phyloP scores from a whole-genome alignment of 2,888 invertebrate species.

The Tuberolachnus salignus region DNA sequence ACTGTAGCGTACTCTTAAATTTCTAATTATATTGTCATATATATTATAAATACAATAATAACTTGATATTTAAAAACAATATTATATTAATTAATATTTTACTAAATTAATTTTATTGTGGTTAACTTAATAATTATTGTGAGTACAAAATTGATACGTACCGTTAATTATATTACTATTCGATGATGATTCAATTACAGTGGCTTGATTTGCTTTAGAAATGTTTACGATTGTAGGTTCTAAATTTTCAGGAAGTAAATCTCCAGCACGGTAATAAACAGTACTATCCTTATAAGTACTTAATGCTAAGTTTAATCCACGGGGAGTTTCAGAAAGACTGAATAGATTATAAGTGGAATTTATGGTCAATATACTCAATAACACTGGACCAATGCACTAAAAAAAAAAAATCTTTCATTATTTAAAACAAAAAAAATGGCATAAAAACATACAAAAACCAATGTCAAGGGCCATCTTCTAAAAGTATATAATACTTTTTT shows the following conservation, averaged over 20 bases:
- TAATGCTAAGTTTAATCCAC: slow-evolving; percentile 19
- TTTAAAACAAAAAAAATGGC: not conserved
- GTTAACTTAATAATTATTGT: too few species aligned
- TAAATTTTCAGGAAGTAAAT: slow-evolving; percentile 16
- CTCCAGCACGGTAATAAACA: slow-evolving; percentile 40
- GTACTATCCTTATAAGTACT: slow-evolving; percentile 27
- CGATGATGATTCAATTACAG: slow-evolving; percentile 18
- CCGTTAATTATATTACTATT: slow-evolving; percentile 37
- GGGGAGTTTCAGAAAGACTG: not conserved
- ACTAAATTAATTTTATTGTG: too few species aligned
- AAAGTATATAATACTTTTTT: slow-evolving; percentile 62
- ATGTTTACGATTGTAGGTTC: slow-evolving; percentile 22
- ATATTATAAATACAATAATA: too few species aligned
- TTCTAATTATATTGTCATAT: too few species aligned
- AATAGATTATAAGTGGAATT: not conserved
- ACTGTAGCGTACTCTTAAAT: too few species aligned
- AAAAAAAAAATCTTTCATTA: slow-evolving; percentile 2
- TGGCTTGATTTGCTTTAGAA: slow-evolving; percentile 28
- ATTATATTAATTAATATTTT: too few species aligned
- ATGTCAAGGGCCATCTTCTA: slow-evolving; percentile 61
- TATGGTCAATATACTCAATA: slow-evolving; percentile 1
- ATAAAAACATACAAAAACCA: slow-evolving; percentile 61
- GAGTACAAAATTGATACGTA: not conserved
- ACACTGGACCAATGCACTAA: slow-evolving; percentile 24
- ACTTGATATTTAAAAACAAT: too few species aligned